Conservation (phyloP, 2,888 invertebrate genomes). For the Drosophila maculinotata region DNA sequence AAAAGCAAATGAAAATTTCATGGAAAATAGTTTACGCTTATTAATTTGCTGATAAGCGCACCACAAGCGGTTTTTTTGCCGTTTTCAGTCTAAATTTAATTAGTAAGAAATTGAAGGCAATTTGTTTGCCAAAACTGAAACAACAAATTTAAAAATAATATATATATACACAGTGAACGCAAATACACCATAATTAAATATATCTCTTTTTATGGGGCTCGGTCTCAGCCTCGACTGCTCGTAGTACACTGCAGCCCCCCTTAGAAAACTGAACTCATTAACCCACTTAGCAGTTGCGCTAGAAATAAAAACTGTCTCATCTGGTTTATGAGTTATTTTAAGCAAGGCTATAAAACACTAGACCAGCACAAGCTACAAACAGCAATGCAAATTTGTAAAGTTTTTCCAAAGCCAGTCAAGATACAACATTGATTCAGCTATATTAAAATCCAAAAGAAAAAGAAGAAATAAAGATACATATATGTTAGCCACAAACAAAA, state of each 20-base stretch:
- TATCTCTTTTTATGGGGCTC: slow-evolving; percentile 19
- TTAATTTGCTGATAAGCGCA: slow-evolving; percentile 21
- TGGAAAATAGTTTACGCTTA: slow-evolving; percentile 30
- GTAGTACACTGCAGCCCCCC: slow-evolving; percentile 11
- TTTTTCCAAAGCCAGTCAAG: slow-evolving; percentile 18
- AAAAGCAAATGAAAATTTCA: slow-evolving; percentile 37
- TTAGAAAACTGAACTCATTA: slow-evolving; percentile 73
- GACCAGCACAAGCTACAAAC: slow-evolving; percentile 13
- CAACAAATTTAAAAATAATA: slow-evolving; percentile 17
- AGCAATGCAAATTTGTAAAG: slow-evolving; percentile 43
- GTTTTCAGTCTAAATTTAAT: slow-evolving; percentile 34
- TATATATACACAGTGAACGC: slow-evolving; percentile 8
- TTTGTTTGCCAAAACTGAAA: slow-evolving; percentile 27
- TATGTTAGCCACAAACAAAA: slow-evolving; percentile 17
- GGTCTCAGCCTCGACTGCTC: slow-evolving; percentile 31
- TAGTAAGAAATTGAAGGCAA: slow-evolving; percentile 27
- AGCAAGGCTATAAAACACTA: slow-evolving; percentile 41
- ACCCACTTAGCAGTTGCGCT: slow-evolving; percentile 66
- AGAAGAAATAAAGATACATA: slow-evolving; percentile 18
- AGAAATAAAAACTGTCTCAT: slow-evolving; percentile 64
- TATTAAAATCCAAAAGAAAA: slow-evolving; percentile 9
- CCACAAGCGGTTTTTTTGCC: slow-evolving; percentile 28
- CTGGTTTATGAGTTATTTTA: slow-evolving; percentile 63
- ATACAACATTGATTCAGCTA: slow-evolving; percentile 19
- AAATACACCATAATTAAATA: slow-evolving; percentile 24